These are phyloP conservation scores for Matsumurasca onukii DNA, from an alignment of 1,140 invertebrate species.

Conservation along the genomic window DNA sequence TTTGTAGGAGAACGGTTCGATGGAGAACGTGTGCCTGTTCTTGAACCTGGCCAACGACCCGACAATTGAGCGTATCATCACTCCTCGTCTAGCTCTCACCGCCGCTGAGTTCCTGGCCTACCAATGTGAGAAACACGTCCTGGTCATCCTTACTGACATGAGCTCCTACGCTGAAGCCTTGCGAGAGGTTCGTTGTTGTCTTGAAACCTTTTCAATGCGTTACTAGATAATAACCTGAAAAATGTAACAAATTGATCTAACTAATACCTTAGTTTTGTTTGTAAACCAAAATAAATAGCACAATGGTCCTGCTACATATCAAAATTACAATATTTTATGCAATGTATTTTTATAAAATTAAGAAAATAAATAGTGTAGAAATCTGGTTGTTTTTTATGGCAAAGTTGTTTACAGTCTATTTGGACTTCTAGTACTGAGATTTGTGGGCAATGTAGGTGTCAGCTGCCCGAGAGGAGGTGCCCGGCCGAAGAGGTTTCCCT, in stretches of 20 bases:
- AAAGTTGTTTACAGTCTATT: no score
- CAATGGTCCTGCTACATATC: no score
- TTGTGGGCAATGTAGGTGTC: constrained; percentile 81
- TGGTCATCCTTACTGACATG: constrained; percentile 98
- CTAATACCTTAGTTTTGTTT: no score
- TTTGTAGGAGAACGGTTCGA: constrained; percentile 96
- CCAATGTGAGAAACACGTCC: constrained; percentile 96
- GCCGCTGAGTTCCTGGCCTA: constrained; percentile 97
- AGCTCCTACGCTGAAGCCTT: constrained; percentile 98
- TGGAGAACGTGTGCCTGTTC: constrained; percentile 99
- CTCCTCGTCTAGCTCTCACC: constrained; percentile 92
- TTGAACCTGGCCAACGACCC: constrained; percentile 98
- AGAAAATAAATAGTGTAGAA: no score
- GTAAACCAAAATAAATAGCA: no score
- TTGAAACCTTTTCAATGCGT: neutral
- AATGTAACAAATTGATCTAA: no score
- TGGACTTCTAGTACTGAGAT: no score
- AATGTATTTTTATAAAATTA: no score
- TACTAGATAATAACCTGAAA: no score
- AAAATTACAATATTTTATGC: no score
- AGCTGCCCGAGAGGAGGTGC: constrained; percentile 95
- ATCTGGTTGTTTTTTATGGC: no score
- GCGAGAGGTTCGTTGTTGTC: constrained; percentile 77
- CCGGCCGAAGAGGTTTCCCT: constrained; percentile 91
- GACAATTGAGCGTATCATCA: constrained; percentile 98